Evolutionary conservation across 2,113 vertebrate genomes (phyloP).

Genomic region (Apteryx owenii): DNA sequence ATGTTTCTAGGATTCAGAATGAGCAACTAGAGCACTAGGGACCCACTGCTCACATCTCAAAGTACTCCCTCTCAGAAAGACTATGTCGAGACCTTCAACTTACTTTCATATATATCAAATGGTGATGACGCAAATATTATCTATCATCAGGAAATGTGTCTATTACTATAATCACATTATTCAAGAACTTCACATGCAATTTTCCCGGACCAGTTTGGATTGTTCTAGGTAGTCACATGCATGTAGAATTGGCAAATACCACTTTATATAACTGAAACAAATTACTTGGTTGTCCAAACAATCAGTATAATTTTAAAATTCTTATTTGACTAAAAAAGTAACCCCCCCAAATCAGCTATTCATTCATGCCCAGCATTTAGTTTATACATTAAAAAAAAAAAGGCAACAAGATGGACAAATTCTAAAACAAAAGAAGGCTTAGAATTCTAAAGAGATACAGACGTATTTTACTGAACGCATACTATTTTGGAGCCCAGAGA

Average conservation of each 20-base stretch:
- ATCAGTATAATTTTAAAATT: not conserved
- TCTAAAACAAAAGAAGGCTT: not conserved
- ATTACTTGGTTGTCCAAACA: not conserved
- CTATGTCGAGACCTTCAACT: not conserved
- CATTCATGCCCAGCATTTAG: not conserved
- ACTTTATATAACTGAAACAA: not conserved
- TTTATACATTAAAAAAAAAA: not conserved
- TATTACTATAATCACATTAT: not conserved
- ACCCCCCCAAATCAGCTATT: not conserved
- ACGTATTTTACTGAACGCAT: not conserved
- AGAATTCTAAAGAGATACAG: not conserved
- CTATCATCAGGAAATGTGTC: not conserved
- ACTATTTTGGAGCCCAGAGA: not conserved
- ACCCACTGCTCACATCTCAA: not conserved
- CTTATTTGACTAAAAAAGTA: not conserved
- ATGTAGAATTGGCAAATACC: rapidly evolving
- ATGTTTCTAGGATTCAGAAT: not conserved
- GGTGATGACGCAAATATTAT: not conserved
- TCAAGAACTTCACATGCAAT: not conserved
- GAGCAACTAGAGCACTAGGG: not conserved
- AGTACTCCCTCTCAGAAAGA: not conserved
- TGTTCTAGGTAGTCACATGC: not conserved
- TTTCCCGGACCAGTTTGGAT: not conserved
- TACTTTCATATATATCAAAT: not conserved
- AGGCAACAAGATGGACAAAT: not conserved